These are phyloP conservation scores for Tenrec ecaudatus DNA, from an alignment of 2,113 vertebrate species.

Conservation along the genomic window DNA sequence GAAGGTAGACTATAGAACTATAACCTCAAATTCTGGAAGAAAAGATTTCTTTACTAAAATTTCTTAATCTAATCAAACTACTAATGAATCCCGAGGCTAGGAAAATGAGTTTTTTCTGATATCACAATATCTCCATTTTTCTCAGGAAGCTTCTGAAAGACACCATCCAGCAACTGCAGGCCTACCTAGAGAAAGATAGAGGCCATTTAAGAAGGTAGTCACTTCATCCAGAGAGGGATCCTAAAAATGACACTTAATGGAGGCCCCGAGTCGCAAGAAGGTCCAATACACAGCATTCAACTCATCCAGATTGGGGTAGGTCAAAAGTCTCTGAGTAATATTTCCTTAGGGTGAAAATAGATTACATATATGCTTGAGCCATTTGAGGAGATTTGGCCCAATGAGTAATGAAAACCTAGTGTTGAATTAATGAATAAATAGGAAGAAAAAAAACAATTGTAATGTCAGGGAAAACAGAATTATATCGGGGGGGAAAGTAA, in stretches of 20 bases:
- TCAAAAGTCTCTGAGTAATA: not conserved
- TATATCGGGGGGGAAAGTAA: not conserved
- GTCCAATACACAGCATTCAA: not conserved
- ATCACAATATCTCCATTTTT: not conserved
- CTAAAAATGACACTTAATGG: not conserved
- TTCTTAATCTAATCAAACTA: not conserved
- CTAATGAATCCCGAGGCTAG: not conserved
- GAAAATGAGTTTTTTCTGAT: not conserved
- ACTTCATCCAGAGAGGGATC: too few relatives aligned
- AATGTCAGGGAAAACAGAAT: not conserved
- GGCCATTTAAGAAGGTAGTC: not conserved
- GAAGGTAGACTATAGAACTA: not conserved
- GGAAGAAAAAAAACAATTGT: not conserved
- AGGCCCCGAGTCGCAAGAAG: fast-evolving
- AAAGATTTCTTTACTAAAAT: not conserved
- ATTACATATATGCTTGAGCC: not conserved
- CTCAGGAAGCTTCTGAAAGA: not conserved
- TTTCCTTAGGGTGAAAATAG: not conserved
- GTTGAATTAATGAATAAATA: not conserved
- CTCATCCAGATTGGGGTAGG: not conserved
- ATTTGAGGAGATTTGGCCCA: not conserved
- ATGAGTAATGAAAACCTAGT: not conserved
- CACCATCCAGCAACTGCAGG: not conserved
- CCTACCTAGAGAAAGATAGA: not conserved
- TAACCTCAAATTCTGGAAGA: not conserved